Base-by-base conservation (phyloP, 2,888 invertebrate species). In the Horisme vitalbata region DNA sequence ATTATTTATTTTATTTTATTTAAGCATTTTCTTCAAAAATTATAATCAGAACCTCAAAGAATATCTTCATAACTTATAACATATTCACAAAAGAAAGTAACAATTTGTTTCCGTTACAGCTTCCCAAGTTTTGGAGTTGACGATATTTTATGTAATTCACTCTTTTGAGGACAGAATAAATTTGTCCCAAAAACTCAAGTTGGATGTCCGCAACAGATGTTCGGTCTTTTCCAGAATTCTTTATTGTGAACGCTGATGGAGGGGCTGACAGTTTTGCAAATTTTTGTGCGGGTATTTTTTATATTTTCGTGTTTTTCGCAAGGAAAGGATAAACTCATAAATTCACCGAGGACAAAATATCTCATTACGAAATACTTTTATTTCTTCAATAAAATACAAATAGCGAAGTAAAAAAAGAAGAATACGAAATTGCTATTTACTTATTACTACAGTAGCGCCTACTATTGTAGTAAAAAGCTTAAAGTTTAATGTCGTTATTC, bases 141-240 rank as follows among this genome's bases (percentile, higher is more conserved):
- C 79, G 81, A 81, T 81, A 79, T 80, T 83, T 74, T 76, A 68
- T 79, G 79, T 81, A 82, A 83, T 82, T 83, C 75, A 83, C 82
- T 83, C 80, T 78, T 41, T 80, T 76, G 65, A 63, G 75, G 77
- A 72, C 70, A 63, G 81, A 83, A 84, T 83, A 83, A 82, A 83
- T 83, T 83, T 79, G 64, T 67, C 47, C 63, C 59, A 54, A 65
- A 59, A 59, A 63, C 55, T 58, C 49, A 45, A 61, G 61, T 63
- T 51, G 41, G 45, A 35, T 45, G 54, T 53, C 58, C 52, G 54
- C 53, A 46, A 58, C 60, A 60, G 55, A 56, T 60, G 60, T 53
- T 45, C 43, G 43, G 33, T 34, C 48, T 55, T 55, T 47, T 45
- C 11, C 23, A 24, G 31, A 31, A 44, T 52, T 55, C 51, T 55